These are phyloP conservation scores for Chloebia gouldiae DNA, from an alignment of 2,113 vertebrate species.

Conservation along the genomic window DNA sequence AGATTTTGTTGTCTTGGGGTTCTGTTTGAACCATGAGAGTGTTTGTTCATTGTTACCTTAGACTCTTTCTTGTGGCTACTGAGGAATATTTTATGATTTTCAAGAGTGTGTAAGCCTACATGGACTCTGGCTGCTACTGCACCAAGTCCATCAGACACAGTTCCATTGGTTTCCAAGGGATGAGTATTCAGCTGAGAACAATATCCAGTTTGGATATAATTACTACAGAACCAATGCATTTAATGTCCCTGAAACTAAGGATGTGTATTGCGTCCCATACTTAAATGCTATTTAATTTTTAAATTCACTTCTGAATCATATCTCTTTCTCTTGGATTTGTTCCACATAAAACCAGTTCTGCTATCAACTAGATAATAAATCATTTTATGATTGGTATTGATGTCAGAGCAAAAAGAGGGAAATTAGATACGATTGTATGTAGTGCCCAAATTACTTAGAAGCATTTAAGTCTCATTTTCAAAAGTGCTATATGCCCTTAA, in stretches of 20 bases:
- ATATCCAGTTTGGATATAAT: background rate
- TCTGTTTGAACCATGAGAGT: background rate
- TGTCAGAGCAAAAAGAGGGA: conserved; percentile 2
- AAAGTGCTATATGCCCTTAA: background rate
- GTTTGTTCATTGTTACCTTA: background rate
- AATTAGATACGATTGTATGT: conserved; percentile 11
- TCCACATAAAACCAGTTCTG: background rate
- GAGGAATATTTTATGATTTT: background rate
- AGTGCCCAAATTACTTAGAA: background rate
- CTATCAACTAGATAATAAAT: conserved; percentile 4
- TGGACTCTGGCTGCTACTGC: background rate
- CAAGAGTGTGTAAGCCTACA: background rate
- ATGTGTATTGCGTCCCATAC: background rate
- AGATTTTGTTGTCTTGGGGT: background rate
- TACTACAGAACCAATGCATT: background rate
- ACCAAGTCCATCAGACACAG: background rate
- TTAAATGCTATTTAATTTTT: conserved; percentile 2
- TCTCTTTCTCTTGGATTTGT: conserved; percentile 18
- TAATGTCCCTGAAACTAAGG: background rate
- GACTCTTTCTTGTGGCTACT: background rate
- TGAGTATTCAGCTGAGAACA: background rate
- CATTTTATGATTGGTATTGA: conserved; percentile 14
- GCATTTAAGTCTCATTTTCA: conserved; percentile 32
- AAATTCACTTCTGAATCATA: conserved; percentile 11
- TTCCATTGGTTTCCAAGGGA: background rate